Evolutionary conservation across 2,797 vertebrate species (phyloP).

Genomic region (Aphelocoma californica): DNA sequence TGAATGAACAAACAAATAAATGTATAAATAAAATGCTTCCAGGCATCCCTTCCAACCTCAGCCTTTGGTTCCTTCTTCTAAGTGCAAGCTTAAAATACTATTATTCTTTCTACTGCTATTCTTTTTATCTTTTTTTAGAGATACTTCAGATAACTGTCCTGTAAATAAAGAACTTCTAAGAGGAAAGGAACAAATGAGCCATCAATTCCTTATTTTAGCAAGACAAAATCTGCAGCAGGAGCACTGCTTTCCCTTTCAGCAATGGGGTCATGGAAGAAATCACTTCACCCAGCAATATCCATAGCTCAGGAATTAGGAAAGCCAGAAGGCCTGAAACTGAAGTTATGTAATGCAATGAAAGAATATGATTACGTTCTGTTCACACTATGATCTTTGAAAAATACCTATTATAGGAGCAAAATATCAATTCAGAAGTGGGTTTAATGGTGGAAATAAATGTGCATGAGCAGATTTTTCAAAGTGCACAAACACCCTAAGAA

Average conservation of each 20-base stretch:
- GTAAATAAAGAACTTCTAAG: neutral
- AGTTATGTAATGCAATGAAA: neutral
- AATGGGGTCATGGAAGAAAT: neutral
- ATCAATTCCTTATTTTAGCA: neutral
- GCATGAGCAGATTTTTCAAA: neutral
- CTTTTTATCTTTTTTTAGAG: neutral
- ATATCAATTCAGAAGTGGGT: neutral
- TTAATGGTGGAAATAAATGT: neutral
- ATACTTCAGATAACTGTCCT: neutral
- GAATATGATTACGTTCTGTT: neutral
- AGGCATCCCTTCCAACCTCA: neutral
- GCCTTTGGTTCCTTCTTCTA: neutral
- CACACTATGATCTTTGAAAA: neutral
- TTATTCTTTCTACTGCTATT: neutral
- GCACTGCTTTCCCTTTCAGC: neutral
- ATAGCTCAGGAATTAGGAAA: neutral
- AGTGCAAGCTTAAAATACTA: neutral
- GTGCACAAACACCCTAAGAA: neutral
- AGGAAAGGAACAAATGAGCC: neutral
- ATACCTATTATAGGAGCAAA: neutral
- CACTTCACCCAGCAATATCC: neutral
- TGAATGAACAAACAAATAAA: rapidly evolving
- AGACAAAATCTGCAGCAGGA: neutral
- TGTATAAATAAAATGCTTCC: neutral
- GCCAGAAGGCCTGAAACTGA: neutral